Evolutionary conservation across 2,113 vertebrate species (phyloP).

Genomic region (Casuarius casuarius): DNA sequence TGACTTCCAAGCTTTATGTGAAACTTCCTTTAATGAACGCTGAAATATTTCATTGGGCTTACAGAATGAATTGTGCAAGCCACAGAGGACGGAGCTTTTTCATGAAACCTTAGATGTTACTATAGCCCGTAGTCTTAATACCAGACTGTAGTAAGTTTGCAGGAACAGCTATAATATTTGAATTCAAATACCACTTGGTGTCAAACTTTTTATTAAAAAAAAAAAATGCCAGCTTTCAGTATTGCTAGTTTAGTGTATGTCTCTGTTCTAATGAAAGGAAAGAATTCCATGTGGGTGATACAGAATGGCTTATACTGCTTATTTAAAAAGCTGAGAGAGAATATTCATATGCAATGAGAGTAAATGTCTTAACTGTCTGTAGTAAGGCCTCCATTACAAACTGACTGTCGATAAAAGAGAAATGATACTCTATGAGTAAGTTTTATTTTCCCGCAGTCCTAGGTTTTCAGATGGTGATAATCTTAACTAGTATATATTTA

Average conservation of each 20-base stretch:
- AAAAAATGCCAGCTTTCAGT: neutral
- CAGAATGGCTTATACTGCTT: neutral
- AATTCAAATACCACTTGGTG: neutral
- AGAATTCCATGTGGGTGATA: neutral
- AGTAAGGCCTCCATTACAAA: neutral
- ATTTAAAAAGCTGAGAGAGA: neutral
- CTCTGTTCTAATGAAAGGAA: conserved; percentile 3
- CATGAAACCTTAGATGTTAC: neutral
- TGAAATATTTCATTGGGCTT: neutral
- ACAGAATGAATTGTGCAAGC: neutral
- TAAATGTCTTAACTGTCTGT: neutral
- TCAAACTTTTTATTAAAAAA: neutral
- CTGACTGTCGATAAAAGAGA: neutral
- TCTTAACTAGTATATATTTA: conserved; percentile 32
- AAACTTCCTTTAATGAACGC: neutral
- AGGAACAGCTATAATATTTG: neutral
- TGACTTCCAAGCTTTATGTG: neutral
- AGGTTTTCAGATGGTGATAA: conserved; percentile 4
- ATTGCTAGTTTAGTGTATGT: neutral
- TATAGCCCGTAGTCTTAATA: neutral
- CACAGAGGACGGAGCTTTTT: neutral
- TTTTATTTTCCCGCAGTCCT: neutral
- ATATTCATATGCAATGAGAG: neutral
- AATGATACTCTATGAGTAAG: neutral
- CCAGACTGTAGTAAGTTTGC: neutral